phyloP scores from a whole-genome alignment of 2,113 vertebrate genomes.

The Hippocampus abdominalis region DNA sequence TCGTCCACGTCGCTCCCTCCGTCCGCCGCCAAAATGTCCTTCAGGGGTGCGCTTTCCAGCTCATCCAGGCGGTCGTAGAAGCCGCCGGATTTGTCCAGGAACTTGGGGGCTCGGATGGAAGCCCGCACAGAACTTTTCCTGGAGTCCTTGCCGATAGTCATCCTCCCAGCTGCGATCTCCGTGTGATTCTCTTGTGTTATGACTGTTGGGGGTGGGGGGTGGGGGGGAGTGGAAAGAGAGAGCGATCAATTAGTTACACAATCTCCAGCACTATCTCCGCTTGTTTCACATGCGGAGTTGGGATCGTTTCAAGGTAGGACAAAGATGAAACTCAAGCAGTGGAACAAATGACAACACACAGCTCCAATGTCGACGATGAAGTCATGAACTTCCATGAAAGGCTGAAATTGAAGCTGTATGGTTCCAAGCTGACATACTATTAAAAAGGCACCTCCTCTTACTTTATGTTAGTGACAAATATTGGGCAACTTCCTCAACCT shows the following conservation, averaged over 20 bases:
- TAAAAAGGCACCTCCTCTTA: too few relatives aligned
- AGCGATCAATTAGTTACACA: neutral
- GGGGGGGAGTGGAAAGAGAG: neutral
- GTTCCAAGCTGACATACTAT: too few relatives aligned
- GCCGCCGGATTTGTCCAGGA: conserved; percentile 68
- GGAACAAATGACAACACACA: too few relatives aligned
- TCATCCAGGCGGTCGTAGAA: conserved; percentile 74
- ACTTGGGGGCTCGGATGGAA: conserved; percentile 66
- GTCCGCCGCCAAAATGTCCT: conserved; percentile 12
- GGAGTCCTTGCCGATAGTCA: conserved; percentile 73
- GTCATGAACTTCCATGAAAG: too few relatives aligned
- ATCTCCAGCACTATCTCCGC: neutral
- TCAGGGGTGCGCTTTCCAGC: conserved; percentile 14
- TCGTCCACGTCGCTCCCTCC: conserved; percentile 43
- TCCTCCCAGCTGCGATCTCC: conserved; percentile 30
- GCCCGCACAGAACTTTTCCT: conserved; percentile 56
- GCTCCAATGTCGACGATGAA: too few relatives aligned
- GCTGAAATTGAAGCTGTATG: too few relatives aligned
- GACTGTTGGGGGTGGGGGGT: neutral
- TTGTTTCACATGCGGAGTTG: neutral
- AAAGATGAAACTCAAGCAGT: neutral
- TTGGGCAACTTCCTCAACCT: too few relatives aligned
- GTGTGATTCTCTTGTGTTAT: neutral
- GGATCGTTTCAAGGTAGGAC: neutral
- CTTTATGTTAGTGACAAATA: too few relatives aligned